Conservation (phyloP, 2,797 vertebrate species). For the Oreonectes daqikongensis region DNA sequence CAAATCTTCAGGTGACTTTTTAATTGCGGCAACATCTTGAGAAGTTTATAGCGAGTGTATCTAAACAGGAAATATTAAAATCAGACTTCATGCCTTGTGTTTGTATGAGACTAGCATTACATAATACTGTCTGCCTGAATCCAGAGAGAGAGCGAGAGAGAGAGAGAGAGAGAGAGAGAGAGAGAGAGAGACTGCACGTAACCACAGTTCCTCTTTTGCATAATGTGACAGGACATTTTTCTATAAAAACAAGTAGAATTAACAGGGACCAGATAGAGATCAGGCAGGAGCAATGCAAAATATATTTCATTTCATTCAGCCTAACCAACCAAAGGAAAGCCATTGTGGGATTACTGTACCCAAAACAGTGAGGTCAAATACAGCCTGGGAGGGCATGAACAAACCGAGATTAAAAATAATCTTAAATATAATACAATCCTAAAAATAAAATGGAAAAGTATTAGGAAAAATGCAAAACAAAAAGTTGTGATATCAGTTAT, state of each 20-base stretch:
- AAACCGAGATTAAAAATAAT: too few relatives aligned
- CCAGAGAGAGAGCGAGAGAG: constrained; percentile 32
- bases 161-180: constrained; percentile 22
- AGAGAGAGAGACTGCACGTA: not conserved
- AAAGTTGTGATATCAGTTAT: too few relatives aligned
- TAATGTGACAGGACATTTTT: constrained; percentile 46
- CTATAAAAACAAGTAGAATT: constrained; percentile 23
- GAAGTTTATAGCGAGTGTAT: constrained; percentile 49
- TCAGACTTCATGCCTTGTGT: constrained; percentile 49
- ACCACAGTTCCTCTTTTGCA: not conserved
- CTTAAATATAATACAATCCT: too few relatives aligned
- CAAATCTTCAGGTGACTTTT: constrained; percentile 16
- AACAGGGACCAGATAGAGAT: constrained; percentile 9
- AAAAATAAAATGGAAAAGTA: too few relatives aligned
- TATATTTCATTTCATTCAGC: not conserved
- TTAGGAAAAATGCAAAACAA: too few relatives aligned
- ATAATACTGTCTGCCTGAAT: constrained; percentile 45
- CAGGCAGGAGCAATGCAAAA: not conserved
- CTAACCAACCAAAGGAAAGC: not conserved
- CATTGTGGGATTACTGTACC: not conserved
- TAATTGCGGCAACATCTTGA: constrained; percentile 55
- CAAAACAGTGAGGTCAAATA: not conserved
- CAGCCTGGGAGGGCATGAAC: too few relatives aligned
- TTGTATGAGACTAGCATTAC: constrained; percentile 49
- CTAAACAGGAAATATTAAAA: constrained; percentile 59